Conservation (phyloP, 2,888 invertebrate species). For the Eledone cirrhosa region DNA sequence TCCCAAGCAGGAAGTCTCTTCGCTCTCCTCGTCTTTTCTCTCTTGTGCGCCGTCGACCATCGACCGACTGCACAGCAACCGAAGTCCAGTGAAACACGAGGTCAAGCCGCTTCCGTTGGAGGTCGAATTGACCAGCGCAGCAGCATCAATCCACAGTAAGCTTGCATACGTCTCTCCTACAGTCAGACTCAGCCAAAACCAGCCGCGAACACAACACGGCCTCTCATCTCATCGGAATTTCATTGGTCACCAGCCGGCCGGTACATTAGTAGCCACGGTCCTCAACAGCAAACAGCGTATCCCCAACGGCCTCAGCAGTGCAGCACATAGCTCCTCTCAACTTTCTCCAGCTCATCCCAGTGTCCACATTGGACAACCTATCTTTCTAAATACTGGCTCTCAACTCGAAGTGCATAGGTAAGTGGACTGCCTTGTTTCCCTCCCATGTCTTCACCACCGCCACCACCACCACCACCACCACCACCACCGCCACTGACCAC, state of each 20-base stretch:
- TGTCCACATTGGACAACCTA: constrained; percentile 54
- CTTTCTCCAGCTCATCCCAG: constrained; percentile 56
- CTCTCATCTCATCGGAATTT: constrained; percentile 42
- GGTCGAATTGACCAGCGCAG: constrained; percentile 52
- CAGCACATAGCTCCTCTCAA: constrained; percentile 47
- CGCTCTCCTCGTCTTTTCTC: constrained; percentile 31
- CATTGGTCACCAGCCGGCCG: constrained; percentile 32
- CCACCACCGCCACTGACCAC: no score
- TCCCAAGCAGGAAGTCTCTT: constrained; percentile 45
- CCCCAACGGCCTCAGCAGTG: constrained; percentile 42
- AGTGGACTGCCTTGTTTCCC: constrained; percentile 23
- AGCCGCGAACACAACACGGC: constrained; percentile 33
- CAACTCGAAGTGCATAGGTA: constrained; percentile 60
- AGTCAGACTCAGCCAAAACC: constrained; percentile 47
- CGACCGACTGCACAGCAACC: constrained; percentile 34
- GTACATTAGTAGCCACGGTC: constrained; percentile 22
- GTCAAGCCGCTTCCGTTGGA: constrained; percentile 49
- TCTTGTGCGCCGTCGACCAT: constrained; percentile 23
- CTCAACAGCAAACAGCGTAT: constrained; percentile 38
- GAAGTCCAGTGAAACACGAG: constrained; percentile 45
- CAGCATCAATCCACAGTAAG: constrained; percentile 52
- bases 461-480: background rate
- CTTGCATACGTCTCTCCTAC: constrained; percentile 60
- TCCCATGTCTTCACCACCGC: background rate
- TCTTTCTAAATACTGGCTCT: constrained; percentile 54